Evolutionary conservation across 1,140 invertebrate genomes (phyloP).

Genomic region (Drosophila seguyi): DNA sequence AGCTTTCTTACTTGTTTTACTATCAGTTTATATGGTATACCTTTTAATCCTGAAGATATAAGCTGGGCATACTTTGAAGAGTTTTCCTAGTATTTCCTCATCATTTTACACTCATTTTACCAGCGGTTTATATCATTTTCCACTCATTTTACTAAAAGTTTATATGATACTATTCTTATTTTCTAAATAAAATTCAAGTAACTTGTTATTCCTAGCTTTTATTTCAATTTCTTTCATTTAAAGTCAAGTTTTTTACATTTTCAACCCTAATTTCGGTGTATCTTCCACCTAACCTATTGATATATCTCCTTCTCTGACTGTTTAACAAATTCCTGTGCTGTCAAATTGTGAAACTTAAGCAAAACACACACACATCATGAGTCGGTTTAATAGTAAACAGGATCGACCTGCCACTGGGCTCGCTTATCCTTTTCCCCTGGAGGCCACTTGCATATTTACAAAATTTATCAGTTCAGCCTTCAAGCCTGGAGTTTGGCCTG

Average conservation of each 20-base stretch:
- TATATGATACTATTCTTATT: neutral
- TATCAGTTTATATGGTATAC: no score
- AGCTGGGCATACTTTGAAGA: neutral
- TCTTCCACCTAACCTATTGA: no score
- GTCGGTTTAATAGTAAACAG: constrained; percentile 71
- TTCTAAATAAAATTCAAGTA: neutral
- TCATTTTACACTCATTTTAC: neutral
- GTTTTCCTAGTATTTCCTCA: neutral
- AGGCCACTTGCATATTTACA: constrained; percentile 51
- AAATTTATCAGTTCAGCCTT: constrained; percentile 38
- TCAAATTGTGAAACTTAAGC: constrained; percentile 38
- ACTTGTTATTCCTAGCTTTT: no score
- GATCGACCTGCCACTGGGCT: neutral
- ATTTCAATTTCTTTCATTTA: neutral
- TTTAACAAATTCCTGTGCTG: constrained; percentile 60
- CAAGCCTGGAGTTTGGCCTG: no score
- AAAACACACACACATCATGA: constrained; percentile 68
- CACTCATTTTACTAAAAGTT: no score
- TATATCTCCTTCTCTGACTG: constrained; percentile 5
- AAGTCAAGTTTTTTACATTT: neutral
- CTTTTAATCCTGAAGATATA: neutral
- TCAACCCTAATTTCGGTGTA: neutral
- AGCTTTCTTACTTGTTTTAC: no score
- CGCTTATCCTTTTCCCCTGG: neutral
- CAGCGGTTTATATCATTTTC: neutral